phyloP scores from a whole-genome alignment of 2,797 vertebrate species.

The Phylloscopus collybita region DNA sequence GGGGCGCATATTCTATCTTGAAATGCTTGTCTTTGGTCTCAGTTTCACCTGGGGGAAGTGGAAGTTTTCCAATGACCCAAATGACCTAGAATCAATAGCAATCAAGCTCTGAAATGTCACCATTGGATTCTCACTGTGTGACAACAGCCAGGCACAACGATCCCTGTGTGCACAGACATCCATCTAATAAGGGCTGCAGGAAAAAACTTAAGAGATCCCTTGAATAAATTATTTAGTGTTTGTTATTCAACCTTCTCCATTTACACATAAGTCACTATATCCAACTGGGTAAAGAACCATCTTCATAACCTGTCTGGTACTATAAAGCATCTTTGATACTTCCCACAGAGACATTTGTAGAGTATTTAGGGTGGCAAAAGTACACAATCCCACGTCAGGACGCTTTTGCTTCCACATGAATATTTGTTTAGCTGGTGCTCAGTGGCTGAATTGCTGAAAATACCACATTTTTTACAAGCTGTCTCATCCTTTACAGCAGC shows the following conservation, averaged over 20 bases:
- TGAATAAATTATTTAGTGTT: slow-evolving; percentile 29
- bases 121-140: not conserved
- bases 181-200: not conserved
- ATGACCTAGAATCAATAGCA: not conserved
- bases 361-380: not conserved
- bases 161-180: not conserved
- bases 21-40: not conserved
- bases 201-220: not conserved
- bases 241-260: not conserved
- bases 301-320: not conserved
- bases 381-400: not conserved
- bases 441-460: not conserved
- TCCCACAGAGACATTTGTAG: slow-evolving; percentile 7
- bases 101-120: not conserved
- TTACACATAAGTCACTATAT: not conserved
- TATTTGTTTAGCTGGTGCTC: not conserved
- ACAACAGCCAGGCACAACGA: not conserved
- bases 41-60: not conserved
- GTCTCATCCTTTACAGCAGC: not conserved
- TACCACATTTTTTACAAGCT: not conserved
- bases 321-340: slow-evolving; percentile 25
- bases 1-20: not conserved
- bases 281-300: slow-evolving; percentile 15
- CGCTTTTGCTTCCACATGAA: not conserved
- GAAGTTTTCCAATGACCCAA: not conserved